Conservation (phyloP, 2,113 vertebrate species). For the Phaethon lepturus region DNA sequence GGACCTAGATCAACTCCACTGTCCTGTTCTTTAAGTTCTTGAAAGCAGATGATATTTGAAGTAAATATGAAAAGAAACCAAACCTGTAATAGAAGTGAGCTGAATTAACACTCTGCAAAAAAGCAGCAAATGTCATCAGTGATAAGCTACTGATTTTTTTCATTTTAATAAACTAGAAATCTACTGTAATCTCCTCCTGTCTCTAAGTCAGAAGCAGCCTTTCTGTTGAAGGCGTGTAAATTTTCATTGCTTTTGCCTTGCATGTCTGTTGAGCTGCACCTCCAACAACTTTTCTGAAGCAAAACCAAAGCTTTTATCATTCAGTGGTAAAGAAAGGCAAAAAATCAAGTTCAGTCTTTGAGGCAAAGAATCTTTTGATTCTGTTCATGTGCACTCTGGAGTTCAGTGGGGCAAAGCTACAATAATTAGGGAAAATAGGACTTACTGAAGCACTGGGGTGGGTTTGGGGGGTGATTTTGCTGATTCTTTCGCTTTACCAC, state of each 20-base stretch:
- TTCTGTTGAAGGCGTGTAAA: conserved; percentile 33
- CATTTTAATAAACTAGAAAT: conserved; percentile 51
- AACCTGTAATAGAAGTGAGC: background rate
- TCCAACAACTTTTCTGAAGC: conserved; percentile 34
- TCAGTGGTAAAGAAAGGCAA: background rate
- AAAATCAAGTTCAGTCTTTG: conserved; percentile 20
- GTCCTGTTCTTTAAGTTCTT: background rate
- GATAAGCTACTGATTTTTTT: background rate
- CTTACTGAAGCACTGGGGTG: background rate
- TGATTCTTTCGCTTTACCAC: background rate
- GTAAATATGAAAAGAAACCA: conserved; percentile 35
- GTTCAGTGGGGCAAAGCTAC: background rate
- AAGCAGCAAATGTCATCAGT: background rate
- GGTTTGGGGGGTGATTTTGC: background rate
- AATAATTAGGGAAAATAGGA: background rate
- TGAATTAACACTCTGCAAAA: conserved; percentile 28
- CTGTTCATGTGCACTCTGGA: background rate
- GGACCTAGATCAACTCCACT: background rate
- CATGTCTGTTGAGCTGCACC: conserved; percentile 25
- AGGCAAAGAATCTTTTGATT: background rate
- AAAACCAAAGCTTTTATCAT: conserved; percentile 30
- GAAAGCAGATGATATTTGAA: conserved; percentile 41
- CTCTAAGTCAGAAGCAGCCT: conserved; percentile 38
- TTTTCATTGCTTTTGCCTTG: conserved; percentile 49
- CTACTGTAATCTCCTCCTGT: conserved; percentile 19